Evolutionary conservation across 2,113 vertebrate species (phyloP).

Genomic region (Gymnogyps californianus): DNA sequence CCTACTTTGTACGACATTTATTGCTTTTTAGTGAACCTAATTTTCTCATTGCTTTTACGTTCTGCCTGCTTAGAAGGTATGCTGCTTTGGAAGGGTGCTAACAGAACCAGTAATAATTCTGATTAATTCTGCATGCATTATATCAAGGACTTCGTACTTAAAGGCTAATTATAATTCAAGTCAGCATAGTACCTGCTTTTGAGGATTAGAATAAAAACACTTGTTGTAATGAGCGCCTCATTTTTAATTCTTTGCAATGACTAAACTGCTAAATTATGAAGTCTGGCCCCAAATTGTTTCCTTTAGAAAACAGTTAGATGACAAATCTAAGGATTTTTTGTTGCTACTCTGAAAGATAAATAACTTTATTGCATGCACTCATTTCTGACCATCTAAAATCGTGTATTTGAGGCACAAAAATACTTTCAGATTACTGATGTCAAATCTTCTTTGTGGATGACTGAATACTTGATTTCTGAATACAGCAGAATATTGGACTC

Average conservation of each 20-base stretch:
- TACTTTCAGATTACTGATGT: not conserved
- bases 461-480: constrained; percentile 31
- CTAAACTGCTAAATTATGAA: constrained; percentile 37
- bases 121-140: constrained; percentile 63
- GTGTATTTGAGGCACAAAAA: not conserved
- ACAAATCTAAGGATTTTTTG: constrained; percentile 20
- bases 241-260: constrained; percentile 41
- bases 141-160: constrained; percentile 46
- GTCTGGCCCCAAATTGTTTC: not conserved
- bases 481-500: not conserved
- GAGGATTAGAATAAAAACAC: constrained; percentile 59
- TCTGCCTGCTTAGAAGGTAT: not conserved
- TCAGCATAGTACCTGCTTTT: constrained; percentile 56
- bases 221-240: constrained; percentile 24
- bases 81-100: constrained; percentile 50
- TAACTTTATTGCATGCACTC: not conserved
- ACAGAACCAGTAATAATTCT: constrained; percentile 54
- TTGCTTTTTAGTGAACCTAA: not conserved
- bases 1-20: constrained; percentile 36
- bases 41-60: constrained; percentile 53
- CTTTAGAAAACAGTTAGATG: constrained; percentile 3
- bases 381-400: constrained; percentile 3
- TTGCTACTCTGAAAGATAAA: constrained; percentile 27
- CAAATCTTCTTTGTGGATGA: not conserved
- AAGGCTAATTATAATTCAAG: constrained; percentile 67